These are phyloP conservation scores for Busseola fusca DNA, from an alignment of 2,888 invertebrate species.

Conservation along the genomic window DNA sequence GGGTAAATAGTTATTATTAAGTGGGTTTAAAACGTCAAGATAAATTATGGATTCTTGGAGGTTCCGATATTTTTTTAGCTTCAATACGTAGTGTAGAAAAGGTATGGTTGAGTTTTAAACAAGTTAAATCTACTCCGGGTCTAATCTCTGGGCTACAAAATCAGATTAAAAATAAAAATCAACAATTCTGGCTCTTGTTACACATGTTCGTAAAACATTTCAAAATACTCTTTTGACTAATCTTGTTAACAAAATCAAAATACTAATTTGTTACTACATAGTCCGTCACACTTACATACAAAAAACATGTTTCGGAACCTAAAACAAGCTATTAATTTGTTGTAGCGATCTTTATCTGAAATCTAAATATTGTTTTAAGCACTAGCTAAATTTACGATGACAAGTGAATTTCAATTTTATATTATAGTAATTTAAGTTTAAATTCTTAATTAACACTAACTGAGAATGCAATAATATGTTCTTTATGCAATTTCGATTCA, in stretches of 20 bases:
- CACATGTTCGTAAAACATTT: conserved; percentile 1
- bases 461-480: conserved; percentile 39
- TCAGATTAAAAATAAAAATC: too few relatives aligned
- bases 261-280: conserved; percentile 3
- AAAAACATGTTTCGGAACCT: conserved; percentile 20
- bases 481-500: conserved; percentile 54
- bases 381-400: conserved; percentile 5
- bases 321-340: conserved; percentile 26
- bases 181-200: not conserved
- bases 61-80: conserved; percentile 11
- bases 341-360: conserved; percentile 10
- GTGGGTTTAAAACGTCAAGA: conserved; percentile 42
- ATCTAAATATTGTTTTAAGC: conserved; percentile 6
- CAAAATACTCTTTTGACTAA: conserved; percentile 10
- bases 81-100: not conserved
- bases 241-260: conserved; percentile 16
- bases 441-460: conserved; percentile 23
- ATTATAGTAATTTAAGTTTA: conserved; percentile 4
- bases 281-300: conserved; percentile 11
- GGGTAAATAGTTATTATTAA: conserved; percentile 48
- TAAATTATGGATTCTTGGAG: conserved; percentile 29
- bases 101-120: conserved; percentile 18
- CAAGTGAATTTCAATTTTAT: conserved; percentile 30
- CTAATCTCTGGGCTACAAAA: not conserved
- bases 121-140: not conserved